These are phyloP conservation scores for Therioaphis trifolii DNA, from an alignment of 2,888 invertebrate genomes.

Conservation along the genomic window DNA sequence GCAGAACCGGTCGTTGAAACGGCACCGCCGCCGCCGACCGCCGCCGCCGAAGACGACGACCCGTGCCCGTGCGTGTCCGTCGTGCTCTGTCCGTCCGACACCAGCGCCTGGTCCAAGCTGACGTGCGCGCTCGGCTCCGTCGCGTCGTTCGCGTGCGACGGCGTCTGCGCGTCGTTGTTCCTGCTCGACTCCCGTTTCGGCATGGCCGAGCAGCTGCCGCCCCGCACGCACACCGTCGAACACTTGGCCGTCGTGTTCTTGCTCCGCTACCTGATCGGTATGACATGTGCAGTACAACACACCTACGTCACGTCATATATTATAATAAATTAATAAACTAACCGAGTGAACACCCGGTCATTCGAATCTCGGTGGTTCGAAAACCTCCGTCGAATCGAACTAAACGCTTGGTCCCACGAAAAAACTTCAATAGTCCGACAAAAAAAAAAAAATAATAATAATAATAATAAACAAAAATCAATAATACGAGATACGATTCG, in stretches of 20 bases:
- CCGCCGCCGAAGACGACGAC: neutral
- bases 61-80: neutral
- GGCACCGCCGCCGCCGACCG: neutral
- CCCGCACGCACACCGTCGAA: neutral
- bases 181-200: conserved; percentile 14
- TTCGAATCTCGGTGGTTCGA: too few species aligned
- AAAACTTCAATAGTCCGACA: too few species aligned
- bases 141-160: neutral
- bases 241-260: neutral
- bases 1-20: too few species aligned
- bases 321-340: too few species aligned
- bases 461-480: too few species aligned
- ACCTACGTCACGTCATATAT: too few species aligned
- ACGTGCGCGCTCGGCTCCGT: neutral
- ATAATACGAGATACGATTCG: too few species aligned
- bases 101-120: neutral
- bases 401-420: too few species aligned
- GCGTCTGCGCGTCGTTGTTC: conserved; percentile 9
- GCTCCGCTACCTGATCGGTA: conserved; percentile 7
- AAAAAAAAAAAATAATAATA: conserved; percentile 7
- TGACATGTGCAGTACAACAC: too few species aligned
- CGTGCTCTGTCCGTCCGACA: conserved; percentile 6
- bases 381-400: too few species aligned
- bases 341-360: too few species aligned
- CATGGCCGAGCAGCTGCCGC: neutral